Base-by-base conservation (phyloP, 2,888 invertebrate species). In the Pseudococcus viburni region DNA sequence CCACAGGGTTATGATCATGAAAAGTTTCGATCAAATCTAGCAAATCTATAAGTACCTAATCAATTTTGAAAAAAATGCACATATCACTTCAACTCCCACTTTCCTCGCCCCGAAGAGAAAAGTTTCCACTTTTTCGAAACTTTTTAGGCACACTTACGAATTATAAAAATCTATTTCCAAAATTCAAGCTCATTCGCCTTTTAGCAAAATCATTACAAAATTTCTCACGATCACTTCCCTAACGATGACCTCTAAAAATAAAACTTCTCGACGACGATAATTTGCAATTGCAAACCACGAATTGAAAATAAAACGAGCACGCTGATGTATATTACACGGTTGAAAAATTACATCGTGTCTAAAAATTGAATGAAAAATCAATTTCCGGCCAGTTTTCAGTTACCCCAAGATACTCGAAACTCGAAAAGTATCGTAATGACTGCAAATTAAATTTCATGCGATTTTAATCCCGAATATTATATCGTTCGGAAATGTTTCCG, bases 301-400 rank as follows among this genome's bases (percentile, higher is more conserved):
- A 83, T 19, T 83, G 3, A 46, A 83, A 83, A 83, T 22, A 46
- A 83, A 83, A 46, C 12, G 46, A 83, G 19, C 46, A 83, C 46
- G 46, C 17, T 17, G 77, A 39, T 42, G 33, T 9, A 17, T 39
- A 77, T 83, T 46, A 83, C 46, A 83, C 80, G 46, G 46, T 46
- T 9, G n/a, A 83, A 83, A 83, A 80, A 42, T 2, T 83, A 8
- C 80, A 39, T 83, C 46, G 9, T 22, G 9, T 55, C 12, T 42
- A 42, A 83, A 83, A 83, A 83, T 46, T 83, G 46, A 46, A 83
- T 83, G 46, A 83, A 83, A 83, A 83, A 83, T 83, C 80, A 83
- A 83, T 83, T 83, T 83, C 80, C 80, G 46, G 11, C 33, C 46
- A 73, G 73, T 33, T 33, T 33, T 73, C 6, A 7, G 5, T 68